phyloP scores from a whole-genome alignment of 2,888 invertebrate genomes.

The Linnaemya tessellans region DNA sequence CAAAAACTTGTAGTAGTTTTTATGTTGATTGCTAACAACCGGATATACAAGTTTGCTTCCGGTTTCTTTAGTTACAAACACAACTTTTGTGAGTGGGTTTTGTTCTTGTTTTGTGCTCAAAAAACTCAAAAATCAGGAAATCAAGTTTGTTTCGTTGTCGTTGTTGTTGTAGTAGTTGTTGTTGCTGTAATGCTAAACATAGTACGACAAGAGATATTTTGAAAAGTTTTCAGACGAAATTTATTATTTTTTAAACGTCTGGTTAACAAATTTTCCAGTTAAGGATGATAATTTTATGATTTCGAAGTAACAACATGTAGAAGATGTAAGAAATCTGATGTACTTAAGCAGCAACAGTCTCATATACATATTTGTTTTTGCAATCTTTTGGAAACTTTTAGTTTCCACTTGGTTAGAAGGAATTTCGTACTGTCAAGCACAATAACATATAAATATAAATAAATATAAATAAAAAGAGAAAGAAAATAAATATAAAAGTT shows the following conservation, averaged over 20 bases:
- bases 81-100: constrained; percentile 25
- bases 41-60: constrained; percentile 58
- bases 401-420: no score
- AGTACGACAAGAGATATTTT: background rate
- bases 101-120: background rate
- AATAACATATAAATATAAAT: no score
- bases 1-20: constrained; percentile 27
- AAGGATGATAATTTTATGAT: background rate
- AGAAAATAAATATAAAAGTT: no score
- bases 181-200: background rate
- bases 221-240: constrained; percentile 7
- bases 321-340: background rate
- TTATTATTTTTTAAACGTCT: background rate
- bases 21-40: constrained; percentile 42
- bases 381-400: no score
- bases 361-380: no score
- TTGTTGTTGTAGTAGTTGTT: background rate
- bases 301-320: background rate
- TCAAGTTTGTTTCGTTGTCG: background rate
- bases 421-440: no score
- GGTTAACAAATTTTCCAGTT: background rate
- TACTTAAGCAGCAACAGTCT: background rate
- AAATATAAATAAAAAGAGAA: no score
- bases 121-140: constrained; percentile 2
- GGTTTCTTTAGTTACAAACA: constrained; percentile 5